Evolutionary conservation across 1,140 invertebrate species (phyloP).

Genomic region (Amphibalanus amphitrite): DNA sequence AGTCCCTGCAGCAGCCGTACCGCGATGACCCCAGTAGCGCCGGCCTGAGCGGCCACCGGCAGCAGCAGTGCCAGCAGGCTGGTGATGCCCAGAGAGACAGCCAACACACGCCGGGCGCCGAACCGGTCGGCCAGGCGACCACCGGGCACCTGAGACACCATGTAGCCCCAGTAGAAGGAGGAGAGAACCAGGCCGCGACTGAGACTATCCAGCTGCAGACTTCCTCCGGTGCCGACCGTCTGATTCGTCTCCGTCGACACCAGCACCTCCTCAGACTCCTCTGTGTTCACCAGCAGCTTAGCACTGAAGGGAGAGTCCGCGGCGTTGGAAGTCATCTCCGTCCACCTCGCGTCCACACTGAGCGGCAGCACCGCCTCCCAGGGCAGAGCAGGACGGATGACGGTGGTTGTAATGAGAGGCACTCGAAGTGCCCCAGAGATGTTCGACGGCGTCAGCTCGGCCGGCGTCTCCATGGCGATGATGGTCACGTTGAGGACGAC

Average conservation of each 20-base stretch:
- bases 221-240: too few species aligned
- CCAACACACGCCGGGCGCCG: background rate
- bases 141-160: constrained; percentile 51
- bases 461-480: background rate
- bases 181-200: constrained; percentile 39
- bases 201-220: too few species aligned
- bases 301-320: too few species aligned
- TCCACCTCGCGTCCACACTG: background rate
- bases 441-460: background rate
- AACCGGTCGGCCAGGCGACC: constrained; percentile 45
- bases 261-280: background rate
- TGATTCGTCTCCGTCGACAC: too few species aligned
- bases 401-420: too few species aligned
- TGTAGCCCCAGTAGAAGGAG: constrained; percentile 55
- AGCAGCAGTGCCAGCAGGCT: background rate
- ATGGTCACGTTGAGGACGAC: background rate
- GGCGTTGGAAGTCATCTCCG: too few species aligned
- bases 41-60: background rate
- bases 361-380: too few species aligned
- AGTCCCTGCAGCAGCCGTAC: background rate
- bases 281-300: background rate
- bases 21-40: background rate
- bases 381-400: too few species aligned
- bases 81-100: background rate
- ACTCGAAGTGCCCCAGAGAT: too few species aligned